phyloP scores from a whole-genome alignment of 2,797 vertebrate genomes.

The Alauda arvensis region DNA sequence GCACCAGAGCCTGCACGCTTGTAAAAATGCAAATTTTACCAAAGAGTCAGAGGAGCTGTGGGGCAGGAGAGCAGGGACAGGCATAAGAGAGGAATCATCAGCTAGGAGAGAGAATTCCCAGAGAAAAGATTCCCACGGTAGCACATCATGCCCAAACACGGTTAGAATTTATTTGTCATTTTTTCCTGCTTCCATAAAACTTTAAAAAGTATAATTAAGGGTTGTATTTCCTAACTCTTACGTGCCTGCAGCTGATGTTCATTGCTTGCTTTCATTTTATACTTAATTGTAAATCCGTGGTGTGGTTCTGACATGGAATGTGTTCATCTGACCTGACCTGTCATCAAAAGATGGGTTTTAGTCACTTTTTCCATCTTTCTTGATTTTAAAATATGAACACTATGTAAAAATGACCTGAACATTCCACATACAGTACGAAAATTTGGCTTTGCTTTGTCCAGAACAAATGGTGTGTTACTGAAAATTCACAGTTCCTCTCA shows the following conservation, averaged over 20 bases:
- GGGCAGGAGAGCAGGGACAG: neutral
- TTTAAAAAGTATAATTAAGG: neutral
- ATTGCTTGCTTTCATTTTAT: neutral
- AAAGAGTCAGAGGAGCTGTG: neutral
- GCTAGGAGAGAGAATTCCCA: neutral
- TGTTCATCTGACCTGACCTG: neutral
- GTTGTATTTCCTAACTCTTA: neutral
- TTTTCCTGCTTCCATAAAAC: neutral
- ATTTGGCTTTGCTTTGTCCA: neutral
- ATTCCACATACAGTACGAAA: neutral
- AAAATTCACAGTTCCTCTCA: neutral
- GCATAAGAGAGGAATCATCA: neutral
- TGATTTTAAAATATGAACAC: neutral
- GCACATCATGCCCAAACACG: neutral
- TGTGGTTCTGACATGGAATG: neutral
- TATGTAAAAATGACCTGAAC: neutral
- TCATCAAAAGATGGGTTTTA: neutral
- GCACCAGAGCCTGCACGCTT: neutral
- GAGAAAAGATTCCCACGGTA: neutral
- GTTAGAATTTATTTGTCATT: neutral
- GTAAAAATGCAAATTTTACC: neutral
- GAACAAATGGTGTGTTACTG: neutral
- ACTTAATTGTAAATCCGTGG: neutral
- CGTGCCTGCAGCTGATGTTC: neutral
- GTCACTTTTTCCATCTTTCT: neutral